Conservation (phyloP, 2,888 invertebrate species). For the Hipparchia sbordonii region DNA sequence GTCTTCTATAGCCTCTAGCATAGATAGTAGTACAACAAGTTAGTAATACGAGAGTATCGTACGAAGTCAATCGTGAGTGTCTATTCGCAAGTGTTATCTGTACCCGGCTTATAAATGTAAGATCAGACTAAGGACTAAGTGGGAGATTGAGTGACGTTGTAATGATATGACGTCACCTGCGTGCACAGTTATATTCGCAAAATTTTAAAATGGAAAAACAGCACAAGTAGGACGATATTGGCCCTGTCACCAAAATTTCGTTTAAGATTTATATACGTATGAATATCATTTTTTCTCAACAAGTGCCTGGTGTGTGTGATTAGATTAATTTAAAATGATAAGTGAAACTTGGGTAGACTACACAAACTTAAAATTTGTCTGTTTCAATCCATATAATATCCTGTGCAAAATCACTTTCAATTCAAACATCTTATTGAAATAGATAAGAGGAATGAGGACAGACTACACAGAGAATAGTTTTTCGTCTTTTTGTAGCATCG, state of each 20-base stretch:
- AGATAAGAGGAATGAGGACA: too few species aligned
- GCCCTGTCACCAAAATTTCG: neutral
- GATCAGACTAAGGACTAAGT: neutral
- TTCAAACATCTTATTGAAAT: too few species aligned
- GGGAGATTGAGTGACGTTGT: neutral
- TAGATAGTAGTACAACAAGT: neutral
- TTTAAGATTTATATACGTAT: neutral
- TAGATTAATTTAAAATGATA: neutral
- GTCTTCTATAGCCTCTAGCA: neutral
- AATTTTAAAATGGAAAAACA: neutral
- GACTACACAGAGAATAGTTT: too few species aligned
- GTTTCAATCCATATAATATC: too few species aligned
- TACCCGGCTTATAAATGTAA: neutral
- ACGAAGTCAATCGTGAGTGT: conserved; percentile 3
- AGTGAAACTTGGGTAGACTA: too few species aligned
- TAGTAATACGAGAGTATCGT: conserved; percentile 15
- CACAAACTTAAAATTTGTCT: too few species aligned
- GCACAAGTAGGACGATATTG: neutral
- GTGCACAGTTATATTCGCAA: conserved; percentile 8
- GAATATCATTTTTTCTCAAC: neutral
- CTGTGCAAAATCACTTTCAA: too few species aligned
- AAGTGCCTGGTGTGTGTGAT: neutral
- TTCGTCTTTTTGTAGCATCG: neutral
- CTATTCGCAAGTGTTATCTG: conserved; percentile 6
- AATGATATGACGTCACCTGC: conserved; percentile 10